phyloP scores from a whole-genome alignment of 2,113 vertebrate species.

The Saccopteryx leptura region DNA sequence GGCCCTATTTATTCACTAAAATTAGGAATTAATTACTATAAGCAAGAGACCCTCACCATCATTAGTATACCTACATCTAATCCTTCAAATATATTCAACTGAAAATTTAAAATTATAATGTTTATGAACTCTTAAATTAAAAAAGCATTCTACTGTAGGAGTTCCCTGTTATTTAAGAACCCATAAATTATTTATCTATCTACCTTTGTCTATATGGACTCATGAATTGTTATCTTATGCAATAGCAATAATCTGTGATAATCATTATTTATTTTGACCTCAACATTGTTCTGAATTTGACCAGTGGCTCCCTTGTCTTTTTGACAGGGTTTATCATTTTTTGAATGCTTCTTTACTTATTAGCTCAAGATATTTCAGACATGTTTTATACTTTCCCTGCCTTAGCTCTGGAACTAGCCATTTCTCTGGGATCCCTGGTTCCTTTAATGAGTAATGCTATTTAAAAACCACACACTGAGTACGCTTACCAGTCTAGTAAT shows the following conservation, averaged over 20 bases:
- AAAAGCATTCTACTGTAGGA: not conserved
- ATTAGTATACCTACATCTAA: not conserved
- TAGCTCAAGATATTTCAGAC: not conserved
- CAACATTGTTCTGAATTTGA: not conserved
- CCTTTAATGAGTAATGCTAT: not conserved
- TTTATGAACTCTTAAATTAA: constrained; percentile 18
- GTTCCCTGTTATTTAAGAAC: not conserved
- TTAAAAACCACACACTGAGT: not conserved
- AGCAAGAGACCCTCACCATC: not conserved
- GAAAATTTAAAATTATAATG: constrained; percentile 9
- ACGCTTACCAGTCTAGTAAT: accelerated
- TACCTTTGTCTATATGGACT: not conserved
- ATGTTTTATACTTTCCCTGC: not conserved
- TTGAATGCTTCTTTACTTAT: not conserved
- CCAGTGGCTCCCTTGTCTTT: not conserved
- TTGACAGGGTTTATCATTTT: not conserved
- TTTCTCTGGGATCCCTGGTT: not conserved
- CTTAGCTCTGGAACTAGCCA: not conserved
- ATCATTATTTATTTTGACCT: not conserved
- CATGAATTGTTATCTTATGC: not conserved
- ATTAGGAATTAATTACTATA: not conserved
- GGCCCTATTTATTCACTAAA: not conserved
- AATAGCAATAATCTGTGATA: not conserved
- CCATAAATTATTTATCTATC: not conserved
- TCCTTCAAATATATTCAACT: not conserved